A percentile compares a stretch with the other conserved stretches of the same genome.
Evolutionary conservation across 1,140 invertebrate genomes (phyloP).

Genomic region (Plectrocnemia conspersa): DNA sequence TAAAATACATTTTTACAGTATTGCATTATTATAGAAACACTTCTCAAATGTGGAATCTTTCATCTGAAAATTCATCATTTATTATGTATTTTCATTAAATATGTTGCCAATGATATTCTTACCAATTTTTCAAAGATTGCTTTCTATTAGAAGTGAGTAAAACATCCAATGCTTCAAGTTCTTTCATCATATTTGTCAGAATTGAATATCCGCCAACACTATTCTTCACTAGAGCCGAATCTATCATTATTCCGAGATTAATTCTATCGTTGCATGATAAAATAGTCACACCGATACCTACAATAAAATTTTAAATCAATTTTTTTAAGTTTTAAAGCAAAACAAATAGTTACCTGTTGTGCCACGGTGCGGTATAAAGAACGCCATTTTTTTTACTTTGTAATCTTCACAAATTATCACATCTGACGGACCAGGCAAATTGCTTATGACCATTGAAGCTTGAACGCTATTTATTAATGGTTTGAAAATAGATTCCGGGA

Average conservation of each 20-base stretch:
- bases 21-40: no score
- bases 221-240: conserved; percentile 39
- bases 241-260: conserved; percentile 42
- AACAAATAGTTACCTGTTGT: conserved; percentile 47
- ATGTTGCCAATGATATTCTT: no score
- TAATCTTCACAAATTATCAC: conserved; percentile 42
- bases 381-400: conserved; percentile 42
- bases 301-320: conserved; percentile 20
- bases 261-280: conserved; percentile 43
- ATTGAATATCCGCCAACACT: conserved; percentile 40
- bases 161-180: conserved; percentile 40
- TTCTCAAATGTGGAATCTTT: no score
- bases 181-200: conserved; percentile 40
- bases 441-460: conserved; percentile 45
- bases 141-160: conserved; percentile 19
- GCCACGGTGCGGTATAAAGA: conserved; percentile 47
- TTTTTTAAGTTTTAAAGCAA: no score
- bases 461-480: conserved; percentile 42
- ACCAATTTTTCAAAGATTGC: conserved; percentile 26
- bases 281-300: conserved; percentile 45
- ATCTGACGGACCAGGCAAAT: conserved; percentile 43
- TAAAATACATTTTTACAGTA: not conserved
- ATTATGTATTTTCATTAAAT: no score
- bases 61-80: no score
- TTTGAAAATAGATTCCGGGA: conserved; percentile 41